Evolutionary conservation across 2,797 vertebrate genomes (phyloP).

Genomic region (Anas georgica): DNA sequence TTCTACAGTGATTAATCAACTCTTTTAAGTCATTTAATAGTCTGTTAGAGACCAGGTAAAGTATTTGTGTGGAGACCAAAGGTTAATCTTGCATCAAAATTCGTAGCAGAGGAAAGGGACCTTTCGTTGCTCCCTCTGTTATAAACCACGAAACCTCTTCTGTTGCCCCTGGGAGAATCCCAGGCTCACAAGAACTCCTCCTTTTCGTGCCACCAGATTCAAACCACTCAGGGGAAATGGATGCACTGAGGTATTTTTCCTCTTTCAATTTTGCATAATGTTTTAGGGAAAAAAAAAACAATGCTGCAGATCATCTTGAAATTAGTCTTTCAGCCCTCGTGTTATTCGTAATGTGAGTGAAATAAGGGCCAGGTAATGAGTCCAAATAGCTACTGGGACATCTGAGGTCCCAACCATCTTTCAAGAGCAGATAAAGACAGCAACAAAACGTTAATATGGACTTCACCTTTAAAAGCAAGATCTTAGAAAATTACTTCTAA

Average conservation of each 20-base stretch:
- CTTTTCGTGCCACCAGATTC: background rate
- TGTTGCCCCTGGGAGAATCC: background rate
- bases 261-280: background rate
- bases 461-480: background rate
- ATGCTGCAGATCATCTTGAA: background rate
- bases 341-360: background rate
- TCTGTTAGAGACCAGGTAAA: background rate
- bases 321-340: background rate
- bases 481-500: background rate
- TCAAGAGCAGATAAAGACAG: background rate
- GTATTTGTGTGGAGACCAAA: background rate
- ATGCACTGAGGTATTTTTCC: background rate
- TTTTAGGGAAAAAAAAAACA: background rate
- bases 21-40: background rate
- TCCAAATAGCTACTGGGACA: background rate
- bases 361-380: background rate
- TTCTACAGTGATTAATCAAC: background rate
- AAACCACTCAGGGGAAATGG: background rate
- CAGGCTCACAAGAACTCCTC: background rate
- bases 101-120: background rate
- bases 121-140: background rate
- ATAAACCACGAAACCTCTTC: background rate
- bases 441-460: background rate
- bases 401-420: background rate
- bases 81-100: background rate